These are phyloP conservation scores for Hyperoplus immaculatus DNA, from an alignment of 2,797 vertebrate genomes.

Conservation along the genomic window DNA sequence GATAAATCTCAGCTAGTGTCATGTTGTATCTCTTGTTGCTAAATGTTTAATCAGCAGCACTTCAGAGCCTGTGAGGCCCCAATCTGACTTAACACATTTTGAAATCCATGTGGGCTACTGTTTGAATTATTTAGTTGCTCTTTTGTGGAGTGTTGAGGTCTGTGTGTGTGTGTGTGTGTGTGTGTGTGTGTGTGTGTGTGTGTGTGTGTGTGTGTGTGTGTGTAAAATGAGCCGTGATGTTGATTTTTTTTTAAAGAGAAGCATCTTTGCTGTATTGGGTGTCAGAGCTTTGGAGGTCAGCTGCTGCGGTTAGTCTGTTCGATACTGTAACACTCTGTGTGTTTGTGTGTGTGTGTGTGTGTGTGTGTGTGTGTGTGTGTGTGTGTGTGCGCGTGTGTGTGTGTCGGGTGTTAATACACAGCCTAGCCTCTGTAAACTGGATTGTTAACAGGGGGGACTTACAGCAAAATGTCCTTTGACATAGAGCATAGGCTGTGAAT, in stretches of 20 bases:
- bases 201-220: too few relatives aligned
- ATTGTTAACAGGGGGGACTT: too few relatives aligned
- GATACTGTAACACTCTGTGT: background rate
- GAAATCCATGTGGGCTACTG: background rate
- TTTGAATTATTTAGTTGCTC: background rate
- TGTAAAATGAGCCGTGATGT: background rate
- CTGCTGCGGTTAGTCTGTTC: conserved; percentile 38
- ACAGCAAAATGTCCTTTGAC: too few relatives aligned
- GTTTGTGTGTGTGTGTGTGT: conserved; percentile 5
- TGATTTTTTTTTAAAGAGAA: background rate
- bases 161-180: too few relatives aligned
- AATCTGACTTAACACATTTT: conserved; percentile 15
- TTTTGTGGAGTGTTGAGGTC: too few relatives aligned
- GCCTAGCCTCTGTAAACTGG: too few relatives aligned
- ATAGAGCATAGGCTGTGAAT: too few relatives aligned
- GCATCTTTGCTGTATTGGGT: conserved; percentile 11
- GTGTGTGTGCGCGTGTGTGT: conserved; percentile 25
- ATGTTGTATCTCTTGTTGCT: background rate
- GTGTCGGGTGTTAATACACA: too few relatives aligned
- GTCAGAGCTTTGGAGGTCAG: conserved; percentile 46
- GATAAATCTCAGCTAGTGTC: background rate
- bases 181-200: too few relatives aligned
- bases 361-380: conserved; percentile 5
- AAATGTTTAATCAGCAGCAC: conserved; percentile 19
- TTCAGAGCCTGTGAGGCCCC: conserved; percentile 18